Evolutionary conservation across 2,113 vertebrate genomes (phyloP), one percentile per base, ranked within the genome.

Genomic region (Coregonus clupeaformis): DNA sequence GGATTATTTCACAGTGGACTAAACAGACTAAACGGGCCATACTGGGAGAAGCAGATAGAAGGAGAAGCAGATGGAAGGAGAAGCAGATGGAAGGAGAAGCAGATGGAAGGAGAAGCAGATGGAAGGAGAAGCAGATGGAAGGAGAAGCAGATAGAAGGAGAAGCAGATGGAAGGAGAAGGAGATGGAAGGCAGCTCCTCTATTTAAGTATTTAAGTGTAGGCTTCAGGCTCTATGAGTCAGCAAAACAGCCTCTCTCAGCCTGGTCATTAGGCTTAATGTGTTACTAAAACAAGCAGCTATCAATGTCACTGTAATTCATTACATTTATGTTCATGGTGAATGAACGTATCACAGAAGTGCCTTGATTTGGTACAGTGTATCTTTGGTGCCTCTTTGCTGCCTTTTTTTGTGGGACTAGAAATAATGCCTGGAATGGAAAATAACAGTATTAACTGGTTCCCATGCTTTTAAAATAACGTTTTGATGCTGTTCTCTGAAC

Each of bases 181-280:
- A 69, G 66, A 81, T 24, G 63, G 24, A 18, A 1, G 3, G 49
- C 1, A 52, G 16, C 49, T 18, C 49, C 16, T 52, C 14, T 18
- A 4, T 52, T 52, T 14, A 14, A 52, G 13, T 81, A n/a, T n/a
- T n/a, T 74, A 79, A 72, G 73, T 27, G 64, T 68, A 42, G 76
- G 57, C 73, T 79, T 74, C 45, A 63, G 74, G 79, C 77, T 45
- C 52, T 42, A 67, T 79, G 82, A 84, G 73, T 84, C 82, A 81
- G 82, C 79, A 76, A 79, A 84, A 79, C 77, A 42, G 65, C 27
- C 76, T 69, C 71, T 30, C 81, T 36, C 81, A 71, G 68, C 68
- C 29, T 78, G 73, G 76, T 81, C 82, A 84, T 79, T 79, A 81
- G 74, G 32, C 71, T 75, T 69, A 76, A 81, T 78, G 77, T 73